Percentiles rank a stretch among this genome's conserved stretches.
These are phyloP conservation scores for Physocephala rufipes DNA, from an alignment of 2,888 invertebrate genomes.

Conservation along the genomic window DNA sequence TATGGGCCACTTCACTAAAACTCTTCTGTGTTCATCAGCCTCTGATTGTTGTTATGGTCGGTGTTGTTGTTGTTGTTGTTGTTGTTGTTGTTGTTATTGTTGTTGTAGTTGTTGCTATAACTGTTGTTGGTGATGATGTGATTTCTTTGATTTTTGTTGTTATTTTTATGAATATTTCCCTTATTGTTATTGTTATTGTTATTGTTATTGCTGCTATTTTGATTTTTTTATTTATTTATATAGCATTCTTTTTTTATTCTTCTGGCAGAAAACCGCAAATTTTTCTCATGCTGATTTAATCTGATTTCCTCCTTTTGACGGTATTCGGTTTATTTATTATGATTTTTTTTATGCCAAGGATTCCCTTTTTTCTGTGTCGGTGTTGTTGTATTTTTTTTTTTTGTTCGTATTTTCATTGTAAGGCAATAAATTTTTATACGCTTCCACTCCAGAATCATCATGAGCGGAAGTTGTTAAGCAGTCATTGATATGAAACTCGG, in stretches of 20 bases:
- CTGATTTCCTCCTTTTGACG: slow-evolving; percentile 38
- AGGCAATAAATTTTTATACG: slow-evolving; percentile 63
- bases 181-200: too few species aligned
- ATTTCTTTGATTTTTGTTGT: not conserved
- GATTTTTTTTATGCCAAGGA: slow-evolving; percentile 36
- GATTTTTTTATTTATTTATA: slow-evolving; percentile 44
- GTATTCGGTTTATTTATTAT: too few species aligned
- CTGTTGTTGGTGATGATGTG: not conserved
- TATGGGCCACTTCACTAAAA: slow-evolving; percentile 26
- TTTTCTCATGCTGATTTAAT: slow-evolving; percentile 60
- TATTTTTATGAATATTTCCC: slow-evolving; percentile 18
- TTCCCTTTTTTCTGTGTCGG: slow-evolving; percentile 24
- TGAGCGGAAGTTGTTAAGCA: slow-evolving; percentile 46
- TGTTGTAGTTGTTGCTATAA: slow-evolving; percentile 19
- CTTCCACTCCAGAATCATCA: slow-evolving; percentile 62
- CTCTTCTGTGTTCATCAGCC: slow-evolving; percentile 40
- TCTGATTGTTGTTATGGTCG: too few species aligned
- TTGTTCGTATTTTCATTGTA: slow-evolving; percentile 51
- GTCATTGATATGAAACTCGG: slow-evolving; percentile 42
- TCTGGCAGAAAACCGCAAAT: slow-evolving; percentile 47
- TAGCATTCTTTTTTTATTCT: slow-evolving; percentile 35
- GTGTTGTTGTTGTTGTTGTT: too few species aligned
- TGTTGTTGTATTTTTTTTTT: not conserved
- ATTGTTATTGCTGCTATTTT: slow-evolving; percentile 34
- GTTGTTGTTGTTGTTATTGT: slow-evolving; percentile 50